Base-by-base conservation (phyloP, 2,113 vertebrate genomes). In the Corythoichthys intestinalis region DNA sequence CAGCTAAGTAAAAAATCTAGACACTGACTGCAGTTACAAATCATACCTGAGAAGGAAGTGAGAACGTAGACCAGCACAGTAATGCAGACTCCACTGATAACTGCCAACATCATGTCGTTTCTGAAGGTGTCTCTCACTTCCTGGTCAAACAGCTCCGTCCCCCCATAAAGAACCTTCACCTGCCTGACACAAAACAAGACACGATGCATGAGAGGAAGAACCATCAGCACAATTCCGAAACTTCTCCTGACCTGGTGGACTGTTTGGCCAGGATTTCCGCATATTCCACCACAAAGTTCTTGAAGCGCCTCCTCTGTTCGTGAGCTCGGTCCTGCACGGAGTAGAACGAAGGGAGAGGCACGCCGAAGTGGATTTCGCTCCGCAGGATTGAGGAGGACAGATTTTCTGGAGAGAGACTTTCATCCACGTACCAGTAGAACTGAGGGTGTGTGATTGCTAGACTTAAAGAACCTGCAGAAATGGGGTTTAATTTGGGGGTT, bases 401-500 rank as follows among this genome's bases (percentile, higher is more conserved):
- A 76, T 91, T 94, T 84, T 96, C 95, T 0, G 94, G 94, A 0
- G 95, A 95, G 50, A 98, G 88, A 0, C 88, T 92, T 85, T 98
- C 97, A 0, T 99, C 96, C 86, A 98, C 96, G 0, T 97, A 98
- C 96, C 96, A 98, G 91, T 99, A 99, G 90, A 98, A 98, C 78
- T 99, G 96, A 0, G 96, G 96, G 84, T 99, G 97, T 20, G 96
- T 98, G 92, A 99, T 98, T 71, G 97, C 96, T 90, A 99, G 86
- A 67, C 95, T 93, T 67, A 99, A 85, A 52, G 96, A 95, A 54
- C 97, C 96, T 99, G 11, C 15, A 41, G 70, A 70, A 14, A 14
- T 56, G 11, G 34, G 53, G n/a, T 28, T 28, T 28, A 28, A 28
- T 28, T 28, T 28, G 20, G 20, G 20, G 20, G 20, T 28, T 28